Evolutionary conservation across 2,888 invertebrate genomes (phyloP), one percentile per base, ranked within the genome.

Genomic region (Orchestes rusci): DNA sequence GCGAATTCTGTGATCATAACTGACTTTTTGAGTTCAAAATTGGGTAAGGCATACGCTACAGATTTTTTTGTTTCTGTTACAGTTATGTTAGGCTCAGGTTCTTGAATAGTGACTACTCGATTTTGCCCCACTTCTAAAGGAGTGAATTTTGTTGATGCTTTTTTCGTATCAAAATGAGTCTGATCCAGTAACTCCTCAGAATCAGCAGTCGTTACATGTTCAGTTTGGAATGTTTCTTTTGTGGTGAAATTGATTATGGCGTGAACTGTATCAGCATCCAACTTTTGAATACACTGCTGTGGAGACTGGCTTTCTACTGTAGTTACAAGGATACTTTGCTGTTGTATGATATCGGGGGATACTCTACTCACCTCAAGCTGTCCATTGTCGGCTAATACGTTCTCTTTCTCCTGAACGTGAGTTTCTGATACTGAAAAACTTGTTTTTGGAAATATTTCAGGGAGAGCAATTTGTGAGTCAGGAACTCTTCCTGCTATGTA

Each of bases 391-490:
- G 65, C 57, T 18, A 85, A 71, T 20, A 71, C 64, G 2, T 71
- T 73, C 69, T 84, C 85, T 60, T 75, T 80, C 67, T 86, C 85
- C 55, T 80, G 77, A 2, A 74, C 59, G 29, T 75, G 68, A 48
- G 71, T 67, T 61, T 77, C 71, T 15, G 69, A 68, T 15, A 82
- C 68, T 7, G 77, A 62, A 30, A 83, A 61, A 45, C 79, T 73
- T 63, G 83, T 79, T 56, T 74, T 78, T 3, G 73, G 72, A 3
- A 76, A 73, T 41, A 84, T 63, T 53, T 72, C 72, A 2, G 79
- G 52, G 42, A 71, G 71, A 7, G 81, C 84, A 59, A 70, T 73
- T 69, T 83, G 79, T 47, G 68, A 62, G 8, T 74, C 72, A 31
- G 82, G 82, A 45, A 78, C 53, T 61, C 76, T 76, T 8, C 75